These are phyloP conservation scores for Sylvicapra grimmia DNA, from an alignment of 2,113 vertebrate genomes.

Conservation along the genomic window DNA sequence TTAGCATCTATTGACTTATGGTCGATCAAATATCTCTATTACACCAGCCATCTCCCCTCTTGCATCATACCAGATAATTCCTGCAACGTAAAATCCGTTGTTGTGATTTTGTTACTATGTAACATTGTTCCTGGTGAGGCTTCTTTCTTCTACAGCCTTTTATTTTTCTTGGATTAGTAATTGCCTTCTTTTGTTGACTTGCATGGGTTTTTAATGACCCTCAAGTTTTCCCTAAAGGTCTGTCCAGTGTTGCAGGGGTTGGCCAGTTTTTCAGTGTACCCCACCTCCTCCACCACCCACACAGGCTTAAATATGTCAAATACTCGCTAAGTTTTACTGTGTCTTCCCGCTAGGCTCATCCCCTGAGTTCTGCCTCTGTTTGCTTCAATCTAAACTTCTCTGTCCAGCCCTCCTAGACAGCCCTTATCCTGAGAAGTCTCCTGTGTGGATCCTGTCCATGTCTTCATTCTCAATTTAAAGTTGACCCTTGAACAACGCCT, in stretches of 20 bases:
- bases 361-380: not conserved
- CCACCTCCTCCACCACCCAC: not conserved
- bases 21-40: not conserved
- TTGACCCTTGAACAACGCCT: not conserved
- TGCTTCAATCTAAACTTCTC: not conserved
- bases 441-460: not conserved
- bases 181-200: not conserved
- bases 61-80: not conserved
- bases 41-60: not conserved
- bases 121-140: not conserved
- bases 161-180: not conserved
- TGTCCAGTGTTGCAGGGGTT: not conserved
- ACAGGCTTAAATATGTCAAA: not conserved
- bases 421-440: not conserved
- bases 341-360: not conserved
- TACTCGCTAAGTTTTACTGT: not conserved
- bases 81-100: not conserved
- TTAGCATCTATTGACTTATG: not conserved
- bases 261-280: not conserved
- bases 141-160: not conserved
- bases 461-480: not conserved
- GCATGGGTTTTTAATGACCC: not conserved
- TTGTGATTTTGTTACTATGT: not conserved
- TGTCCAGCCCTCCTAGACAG: not conserved
- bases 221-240: not conserved